A percentile compares a stretch with the other conserved stretches of the same genome.
phyloP scores from a whole-genome alignment of 1,140 invertebrate genomes.

The Cherax quadricarinatus region DNA sequence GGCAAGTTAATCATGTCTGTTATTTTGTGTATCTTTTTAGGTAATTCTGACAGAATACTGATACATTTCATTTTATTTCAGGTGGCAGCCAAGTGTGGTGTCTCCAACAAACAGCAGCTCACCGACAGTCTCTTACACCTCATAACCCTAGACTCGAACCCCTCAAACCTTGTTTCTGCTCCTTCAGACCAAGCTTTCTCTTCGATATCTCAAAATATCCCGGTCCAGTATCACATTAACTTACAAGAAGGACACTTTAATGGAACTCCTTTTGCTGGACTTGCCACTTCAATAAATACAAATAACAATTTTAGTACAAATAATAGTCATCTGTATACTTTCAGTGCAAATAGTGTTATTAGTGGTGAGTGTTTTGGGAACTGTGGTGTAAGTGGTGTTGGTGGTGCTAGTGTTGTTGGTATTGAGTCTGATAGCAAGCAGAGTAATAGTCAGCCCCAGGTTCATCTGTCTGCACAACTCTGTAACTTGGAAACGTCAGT shows the following conservation, averaged over 20 bases:
- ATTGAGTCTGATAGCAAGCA: not conserved
- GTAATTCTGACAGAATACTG: too few relatives aligned
- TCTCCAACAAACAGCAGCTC: constrained; percentile 52
- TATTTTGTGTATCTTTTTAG: too few relatives aligned
- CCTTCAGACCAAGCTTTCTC: not conserved
- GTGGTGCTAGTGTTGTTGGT: constrained; percentile 36
- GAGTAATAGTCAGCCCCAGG: not conserved
- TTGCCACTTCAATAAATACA: constrained; percentile 29
- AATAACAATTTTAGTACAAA: constrained; percentile 47
- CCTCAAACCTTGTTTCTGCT: not conserved
- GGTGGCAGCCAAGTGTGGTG: constrained; percentile 66
- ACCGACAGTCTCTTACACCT: constrained; percentile 53
- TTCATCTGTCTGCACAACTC: not conserved
- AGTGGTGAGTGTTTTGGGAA: constrained; percentile 37
- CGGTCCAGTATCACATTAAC: not conserved
- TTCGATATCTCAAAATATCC: not conserved
- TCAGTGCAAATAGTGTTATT: constrained; percentile 38
- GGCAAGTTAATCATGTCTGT: too few relatives aligned
- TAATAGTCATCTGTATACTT: constrained; percentile 38
- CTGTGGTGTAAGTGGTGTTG: constrained; percentile 53
- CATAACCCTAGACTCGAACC: constrained; percentile 46
- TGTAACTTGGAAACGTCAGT: constrained; percentile 2
- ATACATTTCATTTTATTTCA: constrained; percentile 12
- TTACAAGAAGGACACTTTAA: not conserved
- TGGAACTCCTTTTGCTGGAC: constrained; percentile 22